A percentile compares a stretch with the other conserved stretches of the same genome.
Evolutionary conservation across 2,113 vertebrate species (phyloP).

Genomic region (Sterrhoptilus dennistouni): DNA sequence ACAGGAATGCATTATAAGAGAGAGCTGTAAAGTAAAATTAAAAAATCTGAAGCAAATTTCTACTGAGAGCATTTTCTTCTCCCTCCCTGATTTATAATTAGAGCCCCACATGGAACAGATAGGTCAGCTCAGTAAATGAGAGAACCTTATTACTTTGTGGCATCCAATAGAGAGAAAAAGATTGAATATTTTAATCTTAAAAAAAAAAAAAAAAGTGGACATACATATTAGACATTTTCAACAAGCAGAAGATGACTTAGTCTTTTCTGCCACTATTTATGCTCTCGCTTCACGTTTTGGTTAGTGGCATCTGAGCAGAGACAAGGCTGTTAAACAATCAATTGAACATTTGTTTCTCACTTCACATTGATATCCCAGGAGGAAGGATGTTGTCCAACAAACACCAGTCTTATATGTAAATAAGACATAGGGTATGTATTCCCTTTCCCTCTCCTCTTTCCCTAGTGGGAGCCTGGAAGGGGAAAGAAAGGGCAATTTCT

Average conservation of each 20-base stretch:
- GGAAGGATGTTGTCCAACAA: background rate
- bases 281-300: background rate
- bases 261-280: background rate
- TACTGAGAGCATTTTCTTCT: constrained; percentile 11
- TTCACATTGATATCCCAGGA: constrained; percentile 30
- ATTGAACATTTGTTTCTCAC: constrained; percentile 32
- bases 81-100: constrained; percentile 1
- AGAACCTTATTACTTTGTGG: background rate
- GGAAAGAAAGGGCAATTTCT: constrained; percentile 13
- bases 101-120: background rate
- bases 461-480: background rate
- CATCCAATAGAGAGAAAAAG: background rate
- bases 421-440: background rate
- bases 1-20: constrained; percentile 30
- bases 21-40: constrained; percentile 18
- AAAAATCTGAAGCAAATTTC: constrained; percentile 35
- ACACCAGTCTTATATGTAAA: constrained; percentile 7
- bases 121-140: background rate
- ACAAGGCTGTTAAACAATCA: constrained; percentile 28
- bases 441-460: background rate
- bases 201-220: background rate
- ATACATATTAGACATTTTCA: background rate
- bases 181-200: background rate
- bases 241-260: background rate
- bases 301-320: constrained; percentile 3